Percentiles rank a stretch among this genome's conserved stretches.
phyloP scores from a whole-genome alignment of 2,888 invertebrate genomes.

The Synergus itoensis region DNA sequence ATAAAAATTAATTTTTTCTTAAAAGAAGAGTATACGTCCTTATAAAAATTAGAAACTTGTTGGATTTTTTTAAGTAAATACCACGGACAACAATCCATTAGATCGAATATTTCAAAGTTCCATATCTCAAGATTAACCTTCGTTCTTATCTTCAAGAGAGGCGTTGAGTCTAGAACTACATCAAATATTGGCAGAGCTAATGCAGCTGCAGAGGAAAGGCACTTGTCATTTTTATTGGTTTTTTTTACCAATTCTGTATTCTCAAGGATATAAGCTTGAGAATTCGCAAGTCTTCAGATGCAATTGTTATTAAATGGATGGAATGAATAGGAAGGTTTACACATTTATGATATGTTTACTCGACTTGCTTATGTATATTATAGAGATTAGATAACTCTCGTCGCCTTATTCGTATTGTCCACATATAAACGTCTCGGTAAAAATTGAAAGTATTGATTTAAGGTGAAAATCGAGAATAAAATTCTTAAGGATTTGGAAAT shows the following conservation, averaged over 20 bases:
- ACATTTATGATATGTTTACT: not conserved
- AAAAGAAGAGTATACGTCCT: too few relatives aligned
- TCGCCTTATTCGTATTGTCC: conserved; percentile 34
- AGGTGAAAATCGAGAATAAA: too few relatives aligned
- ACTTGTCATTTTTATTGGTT: not conserved
- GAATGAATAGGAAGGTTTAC: not conserved
- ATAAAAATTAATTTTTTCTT: too few relatives aligned
- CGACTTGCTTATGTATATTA: not conserved
- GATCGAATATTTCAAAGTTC: too few relatives aligned
- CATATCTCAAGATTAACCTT: too few relatives aligned
- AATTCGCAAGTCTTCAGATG: not conserved
- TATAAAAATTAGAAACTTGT: too few relatives aligned
- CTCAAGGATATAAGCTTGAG: not conserved
- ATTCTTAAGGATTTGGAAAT: too few relatives aligned
- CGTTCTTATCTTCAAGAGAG: conserved; percentile 3
- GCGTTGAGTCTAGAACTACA: conserved; percentile 51
- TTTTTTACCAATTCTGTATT: not conserved
- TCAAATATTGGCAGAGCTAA: conserved; percentile 68
- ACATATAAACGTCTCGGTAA: too few relatives aligned
- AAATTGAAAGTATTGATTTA: too few relatives aligned
- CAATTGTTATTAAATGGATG: conserved; percentile 3
- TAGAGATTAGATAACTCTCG: conserved; percentile 48
- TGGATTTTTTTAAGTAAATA: too few relatives aligned
- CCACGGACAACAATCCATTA: too few relatives aligned
- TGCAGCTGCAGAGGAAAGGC: conserved; percentile 59